A percentile compares a stretch with the other conserved stretches of the same genome.
phyloP scores from a whole-genome alignment of 2,888 invertebrate species.

The Hypselothyrea guttata region DNA sequence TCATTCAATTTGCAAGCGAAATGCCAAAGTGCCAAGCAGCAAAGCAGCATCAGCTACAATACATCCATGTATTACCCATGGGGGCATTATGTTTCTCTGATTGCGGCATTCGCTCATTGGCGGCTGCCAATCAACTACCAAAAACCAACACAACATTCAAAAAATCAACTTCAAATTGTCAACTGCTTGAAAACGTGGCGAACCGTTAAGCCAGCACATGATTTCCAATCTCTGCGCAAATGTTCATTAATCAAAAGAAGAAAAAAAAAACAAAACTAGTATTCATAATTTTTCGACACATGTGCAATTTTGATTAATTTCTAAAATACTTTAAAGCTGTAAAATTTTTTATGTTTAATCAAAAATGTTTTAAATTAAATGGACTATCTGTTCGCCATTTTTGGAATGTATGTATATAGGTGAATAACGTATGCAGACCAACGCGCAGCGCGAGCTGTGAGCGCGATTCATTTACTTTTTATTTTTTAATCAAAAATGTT shows the following conservation, averaged over 20 bases:
- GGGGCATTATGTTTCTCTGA: constrained; percentile 29
- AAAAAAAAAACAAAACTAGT: constrained; percentile 6
- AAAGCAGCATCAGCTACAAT: constrained; percentile 20
- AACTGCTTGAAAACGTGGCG: constrained; percentile 35
- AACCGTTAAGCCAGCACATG: constrained; percentile 5
- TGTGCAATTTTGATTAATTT: background rate
- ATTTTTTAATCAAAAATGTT: no score
- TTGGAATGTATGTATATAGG: no score
- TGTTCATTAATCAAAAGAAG: constrained; percentile 9
- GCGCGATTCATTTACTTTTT: no score
- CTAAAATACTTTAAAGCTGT: no score
- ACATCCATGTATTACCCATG: constrained; percentile 25
- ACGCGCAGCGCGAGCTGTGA: no score
- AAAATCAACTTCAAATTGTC: constrained; percentile 55
- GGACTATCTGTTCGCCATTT: no score
- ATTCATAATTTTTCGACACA: no score
- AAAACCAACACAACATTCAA: no score
- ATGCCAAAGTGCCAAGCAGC: constrained; percentile 63
- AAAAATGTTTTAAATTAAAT: background rate
- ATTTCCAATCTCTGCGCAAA: background rate
- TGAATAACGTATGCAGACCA: no score
- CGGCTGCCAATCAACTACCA: constrained; percentile 62
- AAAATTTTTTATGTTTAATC: no score
- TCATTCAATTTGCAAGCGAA: constrained; percentile 52
- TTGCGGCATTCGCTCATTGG: constrained; percentile 49